A percentile compares a stretch with the other conserved stretches of the same genome.
These are phyloP conservation scores for Pristionchus maxplancki DNA, from an alignment of 2,888 invertebrate genomes.

Conservation along the genomic window DNA sequence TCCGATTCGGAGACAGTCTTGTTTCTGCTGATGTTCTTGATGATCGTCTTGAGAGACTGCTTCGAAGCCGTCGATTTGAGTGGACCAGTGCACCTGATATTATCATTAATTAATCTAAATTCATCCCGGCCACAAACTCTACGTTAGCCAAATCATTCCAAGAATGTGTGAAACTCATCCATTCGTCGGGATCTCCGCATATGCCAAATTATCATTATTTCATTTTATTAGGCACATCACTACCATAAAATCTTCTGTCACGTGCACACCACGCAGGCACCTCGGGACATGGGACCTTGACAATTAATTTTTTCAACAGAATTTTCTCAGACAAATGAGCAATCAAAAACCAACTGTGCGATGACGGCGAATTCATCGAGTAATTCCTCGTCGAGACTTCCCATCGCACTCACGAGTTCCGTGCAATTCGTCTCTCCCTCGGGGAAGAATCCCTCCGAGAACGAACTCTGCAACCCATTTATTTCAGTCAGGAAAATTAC, in stretches of 20 bases:
- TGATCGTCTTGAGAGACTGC: slow-evolving; percentile 65
- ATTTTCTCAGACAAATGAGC: neutral
- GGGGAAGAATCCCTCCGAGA: slow-evolving; percentile 33
- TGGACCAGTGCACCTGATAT: slow-evolving; percentile 62
- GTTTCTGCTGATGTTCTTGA: slow-evolving; percentile 64
- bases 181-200: too few relatives aligned
- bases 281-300: too few relatives aligned
- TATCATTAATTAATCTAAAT: neutral
- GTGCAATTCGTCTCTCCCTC: neutral
- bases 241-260: too few relatives aligned
- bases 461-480: neutral
- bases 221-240: too few relatives aligned
- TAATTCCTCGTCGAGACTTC: slow-evolving; percentile 62
- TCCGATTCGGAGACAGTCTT: neutral
- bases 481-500: too few relatives aligned
- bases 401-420: neutral
- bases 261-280: too few relatives aligned
- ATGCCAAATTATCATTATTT: too few relatives aligned
- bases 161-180: too few relatives aligned
- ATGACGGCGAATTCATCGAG: slow-evolving; percentile 75
- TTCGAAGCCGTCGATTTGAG: slow-evolving; percentile 66
- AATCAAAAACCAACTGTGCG: slow-evolving; percentile 66
- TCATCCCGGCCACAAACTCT: too few relatives aligned
- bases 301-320: too few relatives aligned
- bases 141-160: too few relatives aligned